Base-by-base conservation (phyloP, 2,888 invertebrate genomes). In the Habroteleia sp. region DNA sequence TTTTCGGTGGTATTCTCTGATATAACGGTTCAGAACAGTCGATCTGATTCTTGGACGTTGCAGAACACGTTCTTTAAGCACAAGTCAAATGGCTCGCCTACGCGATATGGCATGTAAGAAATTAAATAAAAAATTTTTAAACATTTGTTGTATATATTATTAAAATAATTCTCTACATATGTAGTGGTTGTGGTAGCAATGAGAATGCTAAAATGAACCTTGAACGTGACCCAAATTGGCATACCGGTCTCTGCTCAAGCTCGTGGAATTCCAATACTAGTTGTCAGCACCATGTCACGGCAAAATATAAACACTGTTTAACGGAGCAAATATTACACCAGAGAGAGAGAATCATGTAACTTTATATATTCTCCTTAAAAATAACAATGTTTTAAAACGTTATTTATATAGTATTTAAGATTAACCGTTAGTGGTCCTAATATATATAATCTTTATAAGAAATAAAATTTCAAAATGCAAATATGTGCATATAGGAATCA, bases 121-220 rank as follows among this genome's bases (percentile, higher is more conserved):
- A 39, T 68, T 58, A 63, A 33, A 29, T 56, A 29, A 60, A 29
- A 41, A 58, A 74, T 50, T 50, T 69, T 69, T 73, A 46, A 60
- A 69, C 60, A 69, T 58, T 56, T 25, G 39, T 35, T 56, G 46
- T 65, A 72, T 73, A 60, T 74, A 74, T 76, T 69, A 73, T 65
- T 46, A 65, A 73, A 60, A 68, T 69, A 65, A 62, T 46, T 33
- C 31, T 20, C 11, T 42, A 31, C 46, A 27, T 27, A 31, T 50
- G 31, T 25, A 48, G 50, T 7, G 16, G 41, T 41, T 16, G 63
- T 41, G 46, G 33, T 8, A 48, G 56, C 39, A 33, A 48, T 39
- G 56, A 68, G 75, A 78, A 79, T 77, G 60, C 62, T 66, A 52
- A 71, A 75, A 72, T 76, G 78, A 77, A 78, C 78, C 74, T 71